Evolutionary conservation across 1,140 invertebrate genomes (phyloP).

Genomic region (Andricus grossulariae): DNA sequence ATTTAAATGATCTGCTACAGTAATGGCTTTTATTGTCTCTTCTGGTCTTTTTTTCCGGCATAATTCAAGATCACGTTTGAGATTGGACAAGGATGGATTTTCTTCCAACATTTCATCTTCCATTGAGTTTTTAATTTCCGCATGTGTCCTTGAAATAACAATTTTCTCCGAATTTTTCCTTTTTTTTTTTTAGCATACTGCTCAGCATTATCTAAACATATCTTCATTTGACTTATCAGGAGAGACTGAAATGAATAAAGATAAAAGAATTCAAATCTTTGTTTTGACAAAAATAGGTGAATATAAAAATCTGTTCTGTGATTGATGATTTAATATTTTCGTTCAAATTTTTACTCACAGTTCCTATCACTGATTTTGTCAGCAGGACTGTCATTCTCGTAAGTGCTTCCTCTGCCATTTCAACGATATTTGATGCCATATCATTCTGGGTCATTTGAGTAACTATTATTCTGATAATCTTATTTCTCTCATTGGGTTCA

Average conservation of each 20-base stretch:
- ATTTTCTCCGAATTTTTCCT: not conserved
- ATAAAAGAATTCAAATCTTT: not conserved
- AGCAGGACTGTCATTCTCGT: not conserved
- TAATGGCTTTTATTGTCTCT: not conserved
- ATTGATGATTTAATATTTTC: not conserved
- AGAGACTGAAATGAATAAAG: not conserved
- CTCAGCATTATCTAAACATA: not conserved
- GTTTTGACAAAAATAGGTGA: not conserved
- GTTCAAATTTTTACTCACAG: not conserved
- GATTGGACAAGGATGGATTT: not conserved
- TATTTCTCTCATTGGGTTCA: not conserved
- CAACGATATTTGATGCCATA: not conserved
- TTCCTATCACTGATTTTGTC: not conserved
- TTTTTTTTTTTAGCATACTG: not conserved
- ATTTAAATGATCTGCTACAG: not conserved
- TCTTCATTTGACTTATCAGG: too few species aligned
- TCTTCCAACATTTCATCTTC: not conserved
- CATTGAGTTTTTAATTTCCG: not conserved
- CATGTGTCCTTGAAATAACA: not conserved
- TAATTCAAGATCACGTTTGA: not conserved
- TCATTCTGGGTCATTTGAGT: not conserved
- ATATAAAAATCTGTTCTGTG: not conserved
- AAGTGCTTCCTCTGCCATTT: not conserved
- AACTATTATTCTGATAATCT: not conserved
- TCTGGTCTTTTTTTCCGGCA: not conserved